Evolutionary conservation across 2,888 invertebrate genomes (phyloP).

Genomic region (Agrochola litura): DNA sequence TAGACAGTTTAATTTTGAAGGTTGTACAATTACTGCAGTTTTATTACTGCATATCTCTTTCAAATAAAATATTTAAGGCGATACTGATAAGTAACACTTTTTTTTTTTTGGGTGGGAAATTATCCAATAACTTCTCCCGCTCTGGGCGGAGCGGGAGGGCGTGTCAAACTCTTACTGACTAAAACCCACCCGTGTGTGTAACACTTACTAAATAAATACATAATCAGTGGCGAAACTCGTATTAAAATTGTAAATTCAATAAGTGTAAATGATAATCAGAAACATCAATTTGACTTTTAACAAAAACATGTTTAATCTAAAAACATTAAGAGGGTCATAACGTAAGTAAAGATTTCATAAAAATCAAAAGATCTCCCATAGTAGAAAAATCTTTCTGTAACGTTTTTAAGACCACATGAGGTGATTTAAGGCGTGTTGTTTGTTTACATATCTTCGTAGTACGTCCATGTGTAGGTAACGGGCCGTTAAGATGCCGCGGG

Average conservation of each 20-base stretch:
- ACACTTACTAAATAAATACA: not conserved
- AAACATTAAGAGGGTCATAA: not conserved
- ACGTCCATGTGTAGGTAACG: conserved; percentile 86
- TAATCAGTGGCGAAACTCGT: not conserved
- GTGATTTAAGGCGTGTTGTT: conserved; percentile 79
- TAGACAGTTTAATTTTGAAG: conserved; percentile 19
- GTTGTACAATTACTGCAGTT: conserved; percentile 23
- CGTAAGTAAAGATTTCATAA: conserved; percentile 24
- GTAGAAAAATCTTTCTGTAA: conserved; percentile 63
- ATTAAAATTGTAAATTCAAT: not conserved
- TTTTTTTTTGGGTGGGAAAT: too few relatives aligned
- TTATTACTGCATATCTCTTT: conserved; percentile 11
- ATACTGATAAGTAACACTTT: conserved; percentile 13
- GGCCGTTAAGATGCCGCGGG: conserved; percentile 79
- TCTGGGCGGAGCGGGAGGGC: too few relatives aligned
- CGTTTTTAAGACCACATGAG: conserved; percentile 63
- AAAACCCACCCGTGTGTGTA: too few relatives aligned
- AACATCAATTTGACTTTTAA: not conserved
- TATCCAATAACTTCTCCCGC: too few relatives aligned
- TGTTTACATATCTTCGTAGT: conserved; percentile 87
- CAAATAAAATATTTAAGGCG: not conserved
- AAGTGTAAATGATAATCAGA: not conserved
- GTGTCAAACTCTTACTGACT: too few relatives aligned
- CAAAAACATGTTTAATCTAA: not conserved
- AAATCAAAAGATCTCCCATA: conserved; percentile 53